Conservation (phyloP, 2,113 vertebrate species). For the Scatophagus argus region DNA sequence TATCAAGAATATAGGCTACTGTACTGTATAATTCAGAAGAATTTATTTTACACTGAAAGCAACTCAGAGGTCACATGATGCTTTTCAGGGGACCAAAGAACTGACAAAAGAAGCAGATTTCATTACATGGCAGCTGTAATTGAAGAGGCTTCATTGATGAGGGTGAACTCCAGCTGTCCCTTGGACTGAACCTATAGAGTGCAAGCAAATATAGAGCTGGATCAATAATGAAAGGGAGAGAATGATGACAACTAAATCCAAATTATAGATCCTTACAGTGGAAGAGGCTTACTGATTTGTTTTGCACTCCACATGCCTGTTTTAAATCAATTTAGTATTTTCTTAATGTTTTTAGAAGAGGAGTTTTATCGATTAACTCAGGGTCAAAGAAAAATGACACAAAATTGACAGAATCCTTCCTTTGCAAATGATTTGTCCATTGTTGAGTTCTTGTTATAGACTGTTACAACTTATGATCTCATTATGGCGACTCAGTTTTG, state of each 20-base stretch:
- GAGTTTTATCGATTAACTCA: slow-evolving; percentile 35
- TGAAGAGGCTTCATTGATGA: slow-evolving; percentile 37
- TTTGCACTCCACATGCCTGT: slow-evolving; percentile 17
- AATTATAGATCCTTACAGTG: slow-evolving; percentile 47
- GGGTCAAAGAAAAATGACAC: slow-evolving; percentile 22
- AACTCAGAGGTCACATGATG: background rate
- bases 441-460: background rate
- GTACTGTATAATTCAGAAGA: background rate
- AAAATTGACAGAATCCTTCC: slow-evolving; percentile 6
- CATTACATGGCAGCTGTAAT: slow-evolving; percentile 2
- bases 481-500: background rate
- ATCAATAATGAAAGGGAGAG: slow-evolving; percentile 43
- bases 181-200: slow-evolving; percentile 8
- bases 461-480: background rate
- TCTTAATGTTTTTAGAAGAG: slow-evolving; percentile 34
- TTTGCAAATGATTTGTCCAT: slow-evolving; percentile 6
- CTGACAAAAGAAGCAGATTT: slow-evolving; percentile 13
- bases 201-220: background rate
- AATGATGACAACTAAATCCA: slow-evolving; percentile 35
- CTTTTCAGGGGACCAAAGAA: background rate
- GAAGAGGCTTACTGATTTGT: slow-evolving; percentile 17
- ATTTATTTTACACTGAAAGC: background rate
- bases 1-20: too few relatives aligned
- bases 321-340: slow-evolving; percentile 49
- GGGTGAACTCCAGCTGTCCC: slow-evolving; percentile 36